Percentiles rank a stretch among this genome's conserved stretches.
Conservation (phyloP, 2,888 invertebrate genomes). For the Entomobrya proxima region DNA sequence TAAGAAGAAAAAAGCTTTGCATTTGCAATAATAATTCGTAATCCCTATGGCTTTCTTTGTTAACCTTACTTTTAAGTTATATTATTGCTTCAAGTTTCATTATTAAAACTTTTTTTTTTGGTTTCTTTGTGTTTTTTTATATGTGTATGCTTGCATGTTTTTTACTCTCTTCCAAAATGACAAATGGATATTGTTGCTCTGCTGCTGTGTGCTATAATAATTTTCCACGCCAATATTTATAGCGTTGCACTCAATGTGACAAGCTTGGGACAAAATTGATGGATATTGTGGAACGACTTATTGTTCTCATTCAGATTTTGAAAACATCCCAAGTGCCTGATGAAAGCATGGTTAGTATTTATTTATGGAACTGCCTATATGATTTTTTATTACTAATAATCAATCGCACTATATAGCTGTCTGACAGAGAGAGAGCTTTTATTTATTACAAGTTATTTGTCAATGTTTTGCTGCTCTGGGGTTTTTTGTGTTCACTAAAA, state of each 20-base stretch:
- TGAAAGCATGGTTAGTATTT: constrained; percentile 54
- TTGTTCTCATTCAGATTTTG: constrained; percentile 74
- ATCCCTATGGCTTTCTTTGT: neutral
- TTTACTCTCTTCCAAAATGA: no score
- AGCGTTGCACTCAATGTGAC: constrained; percentile 73
- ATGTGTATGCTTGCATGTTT: constrained; percentile 8
- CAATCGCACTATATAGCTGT: neutral
- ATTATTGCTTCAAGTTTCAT: neutral
- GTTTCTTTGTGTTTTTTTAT: constrained; percentile 23
- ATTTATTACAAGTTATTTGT: constrained; percentile 11
- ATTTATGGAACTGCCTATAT: no score
- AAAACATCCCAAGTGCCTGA: constrained; percentile 72
- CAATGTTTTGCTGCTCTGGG: neutral
- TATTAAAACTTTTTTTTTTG: neutral
- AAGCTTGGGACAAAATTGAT: constrained; percentile 71
- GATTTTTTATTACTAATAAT: no score
- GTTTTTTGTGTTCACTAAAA: neutral
- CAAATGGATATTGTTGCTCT: constrained; percentile 27
- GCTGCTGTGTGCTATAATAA: neutral
- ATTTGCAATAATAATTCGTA: no score
- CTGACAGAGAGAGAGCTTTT: no score
- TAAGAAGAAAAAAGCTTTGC: no score
- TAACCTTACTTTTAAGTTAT: neutral
- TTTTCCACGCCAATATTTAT: neutral
- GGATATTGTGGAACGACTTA: constrained; percentile 74